phyloP scores from a whole-genome alignment of 1,140 invertebrate species.

The Eupristina koningsbergeri region DNA sequence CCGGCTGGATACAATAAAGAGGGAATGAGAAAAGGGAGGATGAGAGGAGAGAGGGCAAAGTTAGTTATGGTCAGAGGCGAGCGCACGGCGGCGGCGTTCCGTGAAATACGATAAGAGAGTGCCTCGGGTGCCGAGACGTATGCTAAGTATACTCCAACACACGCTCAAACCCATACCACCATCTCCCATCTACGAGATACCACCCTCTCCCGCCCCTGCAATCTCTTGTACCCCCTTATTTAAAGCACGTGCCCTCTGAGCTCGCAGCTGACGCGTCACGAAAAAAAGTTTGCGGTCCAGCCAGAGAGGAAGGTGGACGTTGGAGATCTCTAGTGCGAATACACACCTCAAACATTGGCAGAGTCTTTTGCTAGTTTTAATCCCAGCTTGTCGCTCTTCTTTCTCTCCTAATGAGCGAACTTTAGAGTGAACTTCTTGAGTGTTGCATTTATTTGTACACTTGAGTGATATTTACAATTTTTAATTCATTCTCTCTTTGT shows the following conservation, averaged over 20 bases:
- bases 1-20: background rate
- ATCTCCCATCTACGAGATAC: background rate
- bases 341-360: background rate
- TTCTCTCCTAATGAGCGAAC: background rate
- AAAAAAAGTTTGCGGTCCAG: background rate
- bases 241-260: constrained; percentile 47
- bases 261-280: background rate
- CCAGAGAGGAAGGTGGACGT: background rate
- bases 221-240: constrained; percentile 51
- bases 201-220: background rate
- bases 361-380: background rate
- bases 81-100: constrained; percentile 34
- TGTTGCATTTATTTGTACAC: background rate
- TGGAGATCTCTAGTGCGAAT: background rate
- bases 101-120: constrained; percentile 70
- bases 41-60: constrained; percentile 39
- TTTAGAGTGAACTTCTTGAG: background rate
- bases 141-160: constrained; percentile 65
- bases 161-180: background rate
- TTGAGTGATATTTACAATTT: no score
- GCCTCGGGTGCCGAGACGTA: constrained; percentile 67
- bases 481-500: no score
- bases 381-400: no score
- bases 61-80: background rate
- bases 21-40: background rate